phyloP scores from a whole-genome alignment of 1,140 invertebrate species.

The Bathynomus jamesi region DNA sequence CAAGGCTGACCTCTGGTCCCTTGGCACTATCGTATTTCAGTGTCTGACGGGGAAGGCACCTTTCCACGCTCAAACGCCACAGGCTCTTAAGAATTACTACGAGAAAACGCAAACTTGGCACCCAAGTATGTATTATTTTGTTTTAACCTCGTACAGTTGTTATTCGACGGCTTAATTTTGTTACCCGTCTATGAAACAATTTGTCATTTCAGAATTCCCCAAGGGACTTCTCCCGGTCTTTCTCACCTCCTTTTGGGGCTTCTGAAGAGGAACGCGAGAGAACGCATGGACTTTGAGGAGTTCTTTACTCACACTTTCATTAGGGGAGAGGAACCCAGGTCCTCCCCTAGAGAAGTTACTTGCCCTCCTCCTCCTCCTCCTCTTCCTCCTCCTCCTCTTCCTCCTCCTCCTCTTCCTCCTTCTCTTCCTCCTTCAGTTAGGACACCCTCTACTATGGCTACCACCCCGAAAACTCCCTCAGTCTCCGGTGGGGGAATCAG shows the following conservation, averaged over 20 bases:
- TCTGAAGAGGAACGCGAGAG: slow-evolving; percentile 82
- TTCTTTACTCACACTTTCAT: slow-evolving; percentile 91
- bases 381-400: neutral
- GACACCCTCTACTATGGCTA: slow-evolving; percentile 19
- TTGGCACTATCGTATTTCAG: slow-evolving; percentile 98
- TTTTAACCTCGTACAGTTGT: too few relatives aligned
- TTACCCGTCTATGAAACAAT: too few relatives aligned
- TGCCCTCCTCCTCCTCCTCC: slow-evolving; percentile 10
- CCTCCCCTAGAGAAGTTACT: too few relatives aligned
- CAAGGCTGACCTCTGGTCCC: slow-evolving; percentile 97
- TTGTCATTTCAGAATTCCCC: slow-evolving; percentile 67
- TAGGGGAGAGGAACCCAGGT: slow-evolving; percentile 43
- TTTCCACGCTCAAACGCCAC: slow-evolving; percentile 96
- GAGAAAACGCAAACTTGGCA: slow-evolving; percentile 84
- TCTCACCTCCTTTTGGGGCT: slow-evolving; percentile 75
- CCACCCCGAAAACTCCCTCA: slow-evolving; percentile 9
- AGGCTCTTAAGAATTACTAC: slow-evolving; percentile 93
- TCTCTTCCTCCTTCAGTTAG: too few relatives aligned
- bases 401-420: neutral
- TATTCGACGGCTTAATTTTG: too few relatives aligned
- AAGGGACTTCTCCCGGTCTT: slow-evolving; percentile 80
- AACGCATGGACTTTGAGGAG: slow-evolving; percentile 89
- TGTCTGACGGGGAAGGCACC: slow-evolving; percentile 97
- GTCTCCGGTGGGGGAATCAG: slow-evolving; percentile 15
- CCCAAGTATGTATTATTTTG: slow-evolving; percentile 66